phyloP scores from a whole-genome alignment of 2,888 invertebrate species.

The Galerucella pusilla region DNA sequence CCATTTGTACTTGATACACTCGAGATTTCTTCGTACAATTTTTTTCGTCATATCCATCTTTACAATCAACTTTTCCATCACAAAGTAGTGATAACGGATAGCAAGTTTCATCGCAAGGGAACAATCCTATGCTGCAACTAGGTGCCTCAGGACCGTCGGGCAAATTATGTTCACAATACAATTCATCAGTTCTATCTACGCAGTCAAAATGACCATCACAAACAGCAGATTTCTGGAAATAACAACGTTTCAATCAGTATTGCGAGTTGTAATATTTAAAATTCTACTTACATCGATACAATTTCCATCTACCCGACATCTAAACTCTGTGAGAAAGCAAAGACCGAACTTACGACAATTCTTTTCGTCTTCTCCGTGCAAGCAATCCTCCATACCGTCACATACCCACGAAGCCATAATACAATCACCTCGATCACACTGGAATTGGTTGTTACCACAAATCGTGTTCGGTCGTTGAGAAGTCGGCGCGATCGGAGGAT shows the following conservation, averaged over 20 bases:
- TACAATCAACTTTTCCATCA: constrained; percentile 77
- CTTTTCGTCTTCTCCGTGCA: constrained; percentile 72
- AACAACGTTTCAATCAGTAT: not conserved
- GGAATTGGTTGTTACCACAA: constrained; percentile 71
- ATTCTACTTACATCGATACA: constrained; percentile 67
- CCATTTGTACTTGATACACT: constrained; percentile 70
- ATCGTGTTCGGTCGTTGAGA: constrained; percentile 40
- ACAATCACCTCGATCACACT: constrained; percentile 70
- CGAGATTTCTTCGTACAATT: constrained; percentile 68
- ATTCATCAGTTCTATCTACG: constrained; percentile 70
- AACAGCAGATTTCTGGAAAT: constrained; percentile 56
- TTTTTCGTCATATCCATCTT: constrained; percentile 79
- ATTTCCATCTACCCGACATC: constrained; percentile 72
- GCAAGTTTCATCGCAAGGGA: constrained; percentile 73
- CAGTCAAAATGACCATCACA: constrained; percentile 71
- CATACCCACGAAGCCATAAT: constrained; percentile 73
- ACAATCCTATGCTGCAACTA: constrained; percentile 67
- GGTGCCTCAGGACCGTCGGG: constrained; percentile 63
- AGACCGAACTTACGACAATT: constrained; percentile 55
- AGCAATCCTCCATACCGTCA: constrained; percentile 72
- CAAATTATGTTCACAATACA: constrained; percentile 57
- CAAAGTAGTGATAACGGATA: constrained; percentile 72
- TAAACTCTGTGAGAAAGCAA: constrained; percentile 67
- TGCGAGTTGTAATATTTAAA: not conserved
- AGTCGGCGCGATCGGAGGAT: constrained; percentile 24